Base-by-base conservation (phyloP, 2,797 vertebrate species). In the Takifugu rubripes region DNA sequence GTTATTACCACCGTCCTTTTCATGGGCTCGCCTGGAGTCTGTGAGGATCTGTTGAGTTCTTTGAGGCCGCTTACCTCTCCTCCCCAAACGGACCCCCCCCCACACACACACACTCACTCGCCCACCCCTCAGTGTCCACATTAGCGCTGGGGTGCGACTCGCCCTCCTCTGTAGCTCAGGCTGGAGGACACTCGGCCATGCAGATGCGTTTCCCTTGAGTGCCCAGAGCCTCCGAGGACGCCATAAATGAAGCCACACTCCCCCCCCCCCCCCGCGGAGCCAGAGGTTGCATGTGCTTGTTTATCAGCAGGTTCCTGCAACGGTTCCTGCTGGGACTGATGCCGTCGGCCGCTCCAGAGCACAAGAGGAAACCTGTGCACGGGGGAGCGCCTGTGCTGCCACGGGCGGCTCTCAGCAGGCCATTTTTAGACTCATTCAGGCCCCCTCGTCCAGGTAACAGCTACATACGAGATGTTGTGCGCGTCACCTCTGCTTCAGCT, bases 1-100 rank as follows among this genome's bases (percentile, higher is more conserved):
- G 81, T 78, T 87, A 86, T 89, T 88, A 84, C n/a, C 78, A 84
- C n/a, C 78, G 74, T 83, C 78, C 67, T 65, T 79, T 76, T 70
- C 74, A 65, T 16, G 21, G 80, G 78, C 72, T 73, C 70, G 71
- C 78, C 63, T 61, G 54, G 60, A 80, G 78, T 79, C 68, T 71
- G 68, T 68, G 59, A 83, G 83, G 76, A 75, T 84, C 78, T 86
- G 67, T 73, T 67, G 55, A 75, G 71, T 24, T 52, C 74, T 77
- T 72, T 8, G 44, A 46, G 17, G 44, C 44, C 21, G 44, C n/a
- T 84, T 81, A 77, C 82, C 69, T 80, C 79, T 72, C 75, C 70
- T 52, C 62, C 61, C 61, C 59, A 82, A 87, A 90, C 76, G 75
- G 70, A 78, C 76, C 68, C 50, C 72, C 57, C 79, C 6, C 4